Percentiles rank a stretch among this genome's conserved stretches.
phyloP scores from a whole-genome alignment of 1,140 invertebrate genomes.

The Cylas formicarius region DNA sequence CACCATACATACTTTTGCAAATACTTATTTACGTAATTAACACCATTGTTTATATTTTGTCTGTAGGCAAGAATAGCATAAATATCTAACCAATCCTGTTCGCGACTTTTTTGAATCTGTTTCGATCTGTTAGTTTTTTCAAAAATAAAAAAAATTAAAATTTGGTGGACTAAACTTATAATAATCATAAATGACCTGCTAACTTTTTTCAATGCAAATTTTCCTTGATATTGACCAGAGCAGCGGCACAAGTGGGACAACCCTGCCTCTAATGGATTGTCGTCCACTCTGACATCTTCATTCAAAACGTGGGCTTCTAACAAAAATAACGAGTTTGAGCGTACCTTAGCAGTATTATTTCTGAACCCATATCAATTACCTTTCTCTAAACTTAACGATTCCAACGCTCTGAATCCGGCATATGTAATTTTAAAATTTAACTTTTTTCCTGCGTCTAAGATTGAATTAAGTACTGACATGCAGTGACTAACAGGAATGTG shows the following conservation, averaged over 20 bases:
- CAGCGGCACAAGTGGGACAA: conserved; percentile 69
- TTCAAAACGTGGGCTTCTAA: conserved; percentile 79
- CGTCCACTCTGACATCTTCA: conserved; percentile 68
- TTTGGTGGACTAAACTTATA: too few species aligned
- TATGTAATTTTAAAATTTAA: conserved; percentile 59
- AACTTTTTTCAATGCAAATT: conserved; percentile 56
- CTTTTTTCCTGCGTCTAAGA: conserved; percentile 51
- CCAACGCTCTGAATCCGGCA: conserved; percentile 76
- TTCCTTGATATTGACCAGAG: conserved; percentile 67
- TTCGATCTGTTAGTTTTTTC: too few species aligned
- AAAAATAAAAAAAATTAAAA: too few species aligned
- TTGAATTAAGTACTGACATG: conserved; percentile 51
- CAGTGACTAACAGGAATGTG: conserved; percentile 68
- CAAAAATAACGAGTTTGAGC: too few species aligned
- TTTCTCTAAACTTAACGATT: conserved; percentile 79
- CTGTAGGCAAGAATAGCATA: too few species aligned
- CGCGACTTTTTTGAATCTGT: too few species aligned
- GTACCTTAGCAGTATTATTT: background rate
- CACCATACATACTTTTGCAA: too few species aligned
- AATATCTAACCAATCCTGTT: too few species aligned
- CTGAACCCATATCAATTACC: conserved; percentile 52
- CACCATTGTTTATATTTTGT: too few species aligned
- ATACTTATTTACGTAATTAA: too few species aligned
- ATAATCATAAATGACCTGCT: too few species aligned
- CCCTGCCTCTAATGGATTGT: conserved; percentile 77